These are phyloP conservation scores for Pristionchus mayeri DNA, from an alignment of 2,888 invertebrate species.

Conservation along the genomic window DNA sequence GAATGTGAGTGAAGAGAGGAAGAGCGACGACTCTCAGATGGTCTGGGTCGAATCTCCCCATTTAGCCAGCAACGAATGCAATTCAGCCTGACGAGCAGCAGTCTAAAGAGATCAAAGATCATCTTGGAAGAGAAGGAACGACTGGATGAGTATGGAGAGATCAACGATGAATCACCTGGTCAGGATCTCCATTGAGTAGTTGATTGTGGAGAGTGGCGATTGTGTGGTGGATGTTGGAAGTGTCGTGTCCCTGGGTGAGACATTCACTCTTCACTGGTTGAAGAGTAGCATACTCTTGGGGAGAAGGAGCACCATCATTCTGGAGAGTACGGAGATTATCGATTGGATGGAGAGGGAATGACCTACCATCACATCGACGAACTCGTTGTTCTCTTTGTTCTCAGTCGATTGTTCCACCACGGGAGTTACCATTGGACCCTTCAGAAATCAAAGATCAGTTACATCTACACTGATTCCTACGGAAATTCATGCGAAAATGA, in stretches of 20 bases:
- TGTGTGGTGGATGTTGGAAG: background rate
- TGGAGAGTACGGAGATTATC: background rate
- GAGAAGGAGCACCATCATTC: constrained; percentile 8
- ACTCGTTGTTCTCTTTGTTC: background rate
- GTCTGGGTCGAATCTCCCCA: background rate
- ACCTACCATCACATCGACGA: background rate
- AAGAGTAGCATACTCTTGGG: constrained; percentile 11
- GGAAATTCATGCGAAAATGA: background rate
- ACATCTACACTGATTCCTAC: background rate
- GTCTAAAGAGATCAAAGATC: constrained; percentile 22
- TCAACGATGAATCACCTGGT: background rate
- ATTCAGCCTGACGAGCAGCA: background rate
- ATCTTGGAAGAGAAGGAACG: background rate
- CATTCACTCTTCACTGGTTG: constrained; percentile 18
- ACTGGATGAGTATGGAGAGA: background rate
- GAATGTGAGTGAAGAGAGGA: too few relatives aligned
- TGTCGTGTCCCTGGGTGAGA: background rate
- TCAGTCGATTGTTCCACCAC: background rate
- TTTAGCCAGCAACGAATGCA: background rate
- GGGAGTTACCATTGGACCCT: background rate
- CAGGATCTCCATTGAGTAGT: constrained; percentile 9
- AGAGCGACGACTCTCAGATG: background rate
- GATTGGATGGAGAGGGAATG: background rate
- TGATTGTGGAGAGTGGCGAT: background rate
- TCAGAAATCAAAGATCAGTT: background rate